A percentile compares a stretch with the other conserved stretches of the same genome.
phyloP scores from a whole-genome alignment of 2,888 invertebrate species.

The Thymelicus lineola region DNA sequence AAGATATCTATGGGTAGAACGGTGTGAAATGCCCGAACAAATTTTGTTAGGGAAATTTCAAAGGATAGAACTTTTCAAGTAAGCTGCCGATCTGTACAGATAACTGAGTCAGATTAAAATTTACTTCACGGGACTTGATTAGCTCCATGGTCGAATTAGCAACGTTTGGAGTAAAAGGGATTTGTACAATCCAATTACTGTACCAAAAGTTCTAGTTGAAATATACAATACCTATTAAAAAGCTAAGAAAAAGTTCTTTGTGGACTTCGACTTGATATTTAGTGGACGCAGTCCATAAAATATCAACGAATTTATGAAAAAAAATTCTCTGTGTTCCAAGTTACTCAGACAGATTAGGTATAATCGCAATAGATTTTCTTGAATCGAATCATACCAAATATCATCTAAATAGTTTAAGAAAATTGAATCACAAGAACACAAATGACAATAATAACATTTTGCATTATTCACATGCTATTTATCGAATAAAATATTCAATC shows the following conservation, averaged over 20 bases:
- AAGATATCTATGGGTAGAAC: conserved; percentile 1
- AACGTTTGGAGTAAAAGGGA: background rate
- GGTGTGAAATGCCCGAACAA: conserved; percentile 14
- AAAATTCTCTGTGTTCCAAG: too few relatives aligned
- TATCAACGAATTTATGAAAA: too few relatives aligned
- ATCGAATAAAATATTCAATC: background rate
- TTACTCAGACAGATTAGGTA: too few relatives aligned
- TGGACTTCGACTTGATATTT: too few relatives aligned
- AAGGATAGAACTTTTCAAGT: conserved; percentile 14
- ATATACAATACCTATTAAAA: background rate
- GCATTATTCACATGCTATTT: background rate
- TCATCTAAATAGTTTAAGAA: too few relatives aligned
- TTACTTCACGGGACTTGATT: conserved; percentile 7
- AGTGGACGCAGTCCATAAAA: too few relatives aligned
- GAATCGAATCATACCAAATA: too few relatives aligned
- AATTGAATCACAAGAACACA: too few relatives aligned
- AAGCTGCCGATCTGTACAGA: conserved; percentile 4
- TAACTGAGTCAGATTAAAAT: background rate
- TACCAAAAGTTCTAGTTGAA: background rate
- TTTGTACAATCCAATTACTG: background rate
- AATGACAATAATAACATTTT: too few relatives aligned
- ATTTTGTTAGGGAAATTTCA: conserved; percentile 21
- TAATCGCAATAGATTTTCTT: too few relatives aligned
- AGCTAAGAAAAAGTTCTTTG: too few relatives aligned
- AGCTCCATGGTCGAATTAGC: background rate